phyloP scores from a whole-genome alignment of 2,888 invertebrate genomes.

The Apodemia duryi region DNA sequence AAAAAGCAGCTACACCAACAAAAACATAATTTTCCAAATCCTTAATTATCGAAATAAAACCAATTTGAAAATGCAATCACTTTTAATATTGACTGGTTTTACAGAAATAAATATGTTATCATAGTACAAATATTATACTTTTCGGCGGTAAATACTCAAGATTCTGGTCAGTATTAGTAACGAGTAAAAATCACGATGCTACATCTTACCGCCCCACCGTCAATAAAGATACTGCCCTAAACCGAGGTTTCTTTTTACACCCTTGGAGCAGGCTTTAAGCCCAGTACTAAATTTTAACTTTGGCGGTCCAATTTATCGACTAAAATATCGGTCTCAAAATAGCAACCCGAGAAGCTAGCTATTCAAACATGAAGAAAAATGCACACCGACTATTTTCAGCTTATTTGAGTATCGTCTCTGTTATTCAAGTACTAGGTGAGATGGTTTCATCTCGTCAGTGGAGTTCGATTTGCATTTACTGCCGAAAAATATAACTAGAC shows the following conservation, averaged over 20 bases:
- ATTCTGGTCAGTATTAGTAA: neutral
- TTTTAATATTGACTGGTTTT: constrained; percentile 14
- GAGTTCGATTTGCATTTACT: neutral
- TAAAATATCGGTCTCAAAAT: no score
- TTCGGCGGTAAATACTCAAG: neutral
- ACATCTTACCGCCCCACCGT: no score
- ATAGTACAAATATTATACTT: constrained; percentile 8
- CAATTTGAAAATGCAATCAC: neutral
- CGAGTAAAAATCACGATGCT: neutral
- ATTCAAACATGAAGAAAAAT: neutral
- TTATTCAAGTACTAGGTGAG: neutral
- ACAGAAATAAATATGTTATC: constrained; percentile 11
- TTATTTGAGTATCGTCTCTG: neutral
- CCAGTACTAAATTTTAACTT: neutral
- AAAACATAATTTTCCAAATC: neutral
- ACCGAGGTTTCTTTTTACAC: neutral
- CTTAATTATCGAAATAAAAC: neutral
- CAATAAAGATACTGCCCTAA: neutral
- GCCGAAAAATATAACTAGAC: constrained; percentile 21
- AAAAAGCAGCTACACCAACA: no score
- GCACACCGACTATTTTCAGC: neutral
- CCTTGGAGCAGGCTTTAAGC: neutral
- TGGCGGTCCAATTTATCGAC: neutral
- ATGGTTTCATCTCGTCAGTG: no score
- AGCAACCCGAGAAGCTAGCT: no score